These are phyloP conservation scores for Scelioninae gen. 2 DNA, from an alignment of 2,888 invertebrate genomes.

Conservation along the genomic window DNA sequence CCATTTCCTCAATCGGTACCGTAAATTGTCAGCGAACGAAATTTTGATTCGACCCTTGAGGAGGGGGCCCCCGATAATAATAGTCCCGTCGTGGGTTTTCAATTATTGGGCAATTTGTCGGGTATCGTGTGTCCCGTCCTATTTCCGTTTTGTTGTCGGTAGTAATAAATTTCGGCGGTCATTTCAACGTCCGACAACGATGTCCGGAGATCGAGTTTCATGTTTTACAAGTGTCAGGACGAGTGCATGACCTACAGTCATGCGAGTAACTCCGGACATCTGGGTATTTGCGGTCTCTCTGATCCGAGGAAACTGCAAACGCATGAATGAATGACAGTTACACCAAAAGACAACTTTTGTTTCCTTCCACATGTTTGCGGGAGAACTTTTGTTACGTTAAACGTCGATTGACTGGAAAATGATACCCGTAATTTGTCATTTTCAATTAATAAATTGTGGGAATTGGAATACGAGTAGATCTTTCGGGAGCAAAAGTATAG, in stretches of 20 bases:
- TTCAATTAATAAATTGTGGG: no score
- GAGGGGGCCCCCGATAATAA: constrained; percentile 9
- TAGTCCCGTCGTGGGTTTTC: constrained; percentile 4
- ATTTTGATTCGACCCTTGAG: constrained; percentile 20
- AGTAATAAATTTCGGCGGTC: constrained; percentile 57
- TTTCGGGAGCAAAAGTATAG: no score
- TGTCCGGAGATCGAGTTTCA: constrained; percentile 69
- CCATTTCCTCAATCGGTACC: constrained; percentile 3
- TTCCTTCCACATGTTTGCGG: no score
- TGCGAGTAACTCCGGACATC: constrained; percentile 58
- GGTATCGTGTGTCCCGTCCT: constrained; percentile 19
- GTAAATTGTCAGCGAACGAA: constrained; percentile 14
- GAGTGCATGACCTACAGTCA: constrained; percentile 61
- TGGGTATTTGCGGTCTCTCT: constrained; percentile 63
- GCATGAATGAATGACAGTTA: constrained; percentile 28
- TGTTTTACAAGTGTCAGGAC: constrained; percentile 71
- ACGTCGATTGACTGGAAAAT: no score
- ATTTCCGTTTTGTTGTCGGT: constrained; percentile 52
- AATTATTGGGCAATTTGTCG: constrained; percentile 26
- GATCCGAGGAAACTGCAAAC: constrained; percentile 52
- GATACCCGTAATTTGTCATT: no score
- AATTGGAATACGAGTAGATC: no score
- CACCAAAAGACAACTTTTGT: constrained; percentile 8
- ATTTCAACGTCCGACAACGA: constrained; percentile 40
- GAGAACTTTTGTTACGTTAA: no score